Evolutionary conservation across 2,797 vertebrate genomes (phyloP).

Genomic region (Tinamus major): DNA sequence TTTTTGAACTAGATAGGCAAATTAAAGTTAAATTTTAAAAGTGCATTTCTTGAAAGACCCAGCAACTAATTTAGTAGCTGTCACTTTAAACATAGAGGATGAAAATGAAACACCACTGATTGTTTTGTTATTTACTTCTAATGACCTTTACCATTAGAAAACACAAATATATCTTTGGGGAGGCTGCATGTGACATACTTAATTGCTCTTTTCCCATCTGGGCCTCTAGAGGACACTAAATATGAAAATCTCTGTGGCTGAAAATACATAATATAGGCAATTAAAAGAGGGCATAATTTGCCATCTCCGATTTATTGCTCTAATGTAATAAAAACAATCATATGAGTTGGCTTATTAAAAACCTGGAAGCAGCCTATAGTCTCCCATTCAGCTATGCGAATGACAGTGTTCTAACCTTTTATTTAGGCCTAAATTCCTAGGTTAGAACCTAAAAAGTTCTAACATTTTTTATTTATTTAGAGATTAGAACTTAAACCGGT

Average conservation of each 20-base stretch:
- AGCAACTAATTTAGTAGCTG: neutral
- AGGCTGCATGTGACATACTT: neutral
- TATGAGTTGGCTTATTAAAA: neutral
- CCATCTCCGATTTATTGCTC: neutral
- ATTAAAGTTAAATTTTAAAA: conserved; percentile 39
- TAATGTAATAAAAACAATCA: neutral
- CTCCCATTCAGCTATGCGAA: neutral
- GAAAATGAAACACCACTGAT: neutral
- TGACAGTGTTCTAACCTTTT: neutral
- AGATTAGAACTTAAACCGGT: neutral
- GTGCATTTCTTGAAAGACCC: neutral
- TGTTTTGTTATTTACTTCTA: neutral
- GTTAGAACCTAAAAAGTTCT: too few relatives aligned
- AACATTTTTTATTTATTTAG: neutral
- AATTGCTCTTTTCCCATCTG: neutral
- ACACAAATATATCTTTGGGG: neutral
- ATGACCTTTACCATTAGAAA: neutral
- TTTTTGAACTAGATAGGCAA: conserved; percentile 13
- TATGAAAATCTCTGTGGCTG: neutral
- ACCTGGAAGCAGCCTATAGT: neutral
- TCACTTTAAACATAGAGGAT: neutral
- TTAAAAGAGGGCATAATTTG: neutral
- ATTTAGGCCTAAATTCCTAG: too few relatives aligned
- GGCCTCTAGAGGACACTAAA: neutral
- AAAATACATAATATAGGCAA: neutral